Conservation (phyloP, 1,140 invertebrate genomes). For the Physella acuta region DNA sequence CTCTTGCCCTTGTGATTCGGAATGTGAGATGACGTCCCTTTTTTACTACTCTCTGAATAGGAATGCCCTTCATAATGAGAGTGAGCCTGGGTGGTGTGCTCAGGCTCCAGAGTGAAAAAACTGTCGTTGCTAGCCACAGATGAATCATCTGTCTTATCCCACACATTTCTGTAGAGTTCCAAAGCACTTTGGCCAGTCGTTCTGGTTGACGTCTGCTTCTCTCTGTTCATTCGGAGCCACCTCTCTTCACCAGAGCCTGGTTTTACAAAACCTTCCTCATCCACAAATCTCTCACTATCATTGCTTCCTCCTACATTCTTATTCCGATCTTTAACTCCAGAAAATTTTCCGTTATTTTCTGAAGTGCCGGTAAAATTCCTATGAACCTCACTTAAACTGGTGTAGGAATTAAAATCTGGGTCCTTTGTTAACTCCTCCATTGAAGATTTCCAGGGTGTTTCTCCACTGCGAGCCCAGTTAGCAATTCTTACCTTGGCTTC, state of each 20-base stretch:
- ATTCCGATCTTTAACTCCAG: neutral
- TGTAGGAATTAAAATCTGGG: too few species aligned
- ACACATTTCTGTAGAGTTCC: neutral
- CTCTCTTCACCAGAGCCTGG: neutral
- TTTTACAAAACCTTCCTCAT: constrained; percentile 1
- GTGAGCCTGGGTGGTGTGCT: neutral
- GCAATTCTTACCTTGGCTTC: neutral
- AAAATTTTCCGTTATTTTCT: neutral
- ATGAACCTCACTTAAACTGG: too few species aligned
- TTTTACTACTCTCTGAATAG: neutral
- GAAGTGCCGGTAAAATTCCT: neutral
- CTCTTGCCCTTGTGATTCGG: neutral
- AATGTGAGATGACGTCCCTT: neutral
- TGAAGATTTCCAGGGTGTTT: constrained; percentile 13
- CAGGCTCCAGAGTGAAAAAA: constrained; percentile 4
- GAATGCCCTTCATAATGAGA: neutral
- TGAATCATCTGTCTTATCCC: neutral
- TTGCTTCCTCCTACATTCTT: too few species aligned
- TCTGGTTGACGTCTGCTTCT: neutral
- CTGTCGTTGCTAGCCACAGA: neutral
- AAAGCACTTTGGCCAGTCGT: neutral
- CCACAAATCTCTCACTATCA: neutral
- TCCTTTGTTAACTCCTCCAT: neutral
- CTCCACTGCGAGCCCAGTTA: constrained; percentile 15
- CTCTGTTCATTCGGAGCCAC: neutral